Conservation (phyloP, 2,113 vertebrate species). For the Gopherus flavomarginatus region DNA sequence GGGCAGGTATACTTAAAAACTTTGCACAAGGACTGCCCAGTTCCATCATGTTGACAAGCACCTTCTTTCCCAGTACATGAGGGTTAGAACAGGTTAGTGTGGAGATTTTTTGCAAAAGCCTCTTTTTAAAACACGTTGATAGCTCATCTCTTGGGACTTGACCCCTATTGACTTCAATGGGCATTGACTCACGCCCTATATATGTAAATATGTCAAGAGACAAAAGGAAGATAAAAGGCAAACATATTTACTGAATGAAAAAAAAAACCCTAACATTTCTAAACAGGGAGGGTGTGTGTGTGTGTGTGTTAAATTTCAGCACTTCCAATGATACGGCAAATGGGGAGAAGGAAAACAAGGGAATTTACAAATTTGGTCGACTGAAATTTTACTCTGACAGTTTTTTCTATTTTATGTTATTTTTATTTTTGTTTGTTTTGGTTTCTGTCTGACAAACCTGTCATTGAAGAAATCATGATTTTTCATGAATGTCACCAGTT, state of each 20-base stretch:
- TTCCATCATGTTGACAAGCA: neutral
- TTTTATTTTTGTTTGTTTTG: neutral
- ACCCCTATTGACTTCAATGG: neutral
- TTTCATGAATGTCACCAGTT: neutral
- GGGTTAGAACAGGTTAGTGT: fast-evolving
- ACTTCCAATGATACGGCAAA: neutral
- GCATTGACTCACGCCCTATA: neutral
- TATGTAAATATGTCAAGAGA: neutral
- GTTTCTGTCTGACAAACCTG: neutral
- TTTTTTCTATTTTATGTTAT: neutral
- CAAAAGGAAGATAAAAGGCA: neutral
- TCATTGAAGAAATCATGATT: neutral
- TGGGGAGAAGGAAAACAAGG: neutral
- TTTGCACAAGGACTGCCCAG: neutral
- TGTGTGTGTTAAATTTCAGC: too few relatives aligned
- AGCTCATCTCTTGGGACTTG: neutral
- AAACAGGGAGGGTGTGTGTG: too few relatives aligned
- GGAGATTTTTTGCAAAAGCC: neutral
- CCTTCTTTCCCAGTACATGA: neutral
- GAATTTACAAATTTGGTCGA: neutral
- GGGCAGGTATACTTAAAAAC: neutral
- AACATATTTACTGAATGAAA: neutral
- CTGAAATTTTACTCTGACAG: neutral
- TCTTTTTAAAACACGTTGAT: neutral
- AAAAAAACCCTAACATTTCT: too few relatives aligned